These are phyloP conservation scores for Coryphaenoides rupestris DNA, from an alignment of 2,113 vertebrate genomes.

Conservation along the genomic window DNA sequence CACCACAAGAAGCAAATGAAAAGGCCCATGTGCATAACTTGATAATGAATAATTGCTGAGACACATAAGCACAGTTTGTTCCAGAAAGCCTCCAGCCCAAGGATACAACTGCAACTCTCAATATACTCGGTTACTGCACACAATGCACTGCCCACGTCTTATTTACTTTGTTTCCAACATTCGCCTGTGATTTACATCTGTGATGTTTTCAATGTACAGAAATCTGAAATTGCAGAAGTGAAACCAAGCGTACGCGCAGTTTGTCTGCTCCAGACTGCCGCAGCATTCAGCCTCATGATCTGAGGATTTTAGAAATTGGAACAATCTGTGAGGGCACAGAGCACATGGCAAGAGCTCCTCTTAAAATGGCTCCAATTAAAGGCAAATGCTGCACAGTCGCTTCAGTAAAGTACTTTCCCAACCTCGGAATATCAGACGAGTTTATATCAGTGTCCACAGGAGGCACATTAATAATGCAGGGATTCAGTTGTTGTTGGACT, in stretches of 20 bases:
- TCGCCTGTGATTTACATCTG: slow-evolving; percentile 36
- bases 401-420: slow-evolving; percentile 26
- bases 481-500: slow-evolving; percentile 27
- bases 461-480: slow-evolving; percentile 29
- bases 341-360: slow-evolving; percentile 60
- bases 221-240: slow-evolving; percentile 55
- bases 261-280: slow-evolving; percentile 44
- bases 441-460: slow-evolving; percentile 24
- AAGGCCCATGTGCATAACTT: no score
- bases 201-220: slow-evolving; percentile 51
- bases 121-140: slow-evolving; percentile 5
- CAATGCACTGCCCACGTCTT: slow-evolving; percentile 8
- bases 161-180: slow-evolving; percentile 40
- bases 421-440: background rate
- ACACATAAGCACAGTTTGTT: no score
- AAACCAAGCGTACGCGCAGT: slow-evolving; percentile 53
- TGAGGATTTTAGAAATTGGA: slow-evolving; percentile 59
- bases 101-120: no score
- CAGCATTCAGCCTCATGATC: slow-evolving; percentile 47
- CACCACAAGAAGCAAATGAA: no score
- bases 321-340: slow-evolving; percentile 61
- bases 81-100: no score
- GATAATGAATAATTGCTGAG: no score
- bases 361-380: slow-evolving; percentile 60
- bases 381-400: slow-evolving; percentile 42